A percentile compares a stretch with the other conserved stretches of the same genome.
Evolutionary conservation across 2,113 vertebrate genomes (phyloP).

Genomic region (Cyanoderma ruficeps): DNA sequence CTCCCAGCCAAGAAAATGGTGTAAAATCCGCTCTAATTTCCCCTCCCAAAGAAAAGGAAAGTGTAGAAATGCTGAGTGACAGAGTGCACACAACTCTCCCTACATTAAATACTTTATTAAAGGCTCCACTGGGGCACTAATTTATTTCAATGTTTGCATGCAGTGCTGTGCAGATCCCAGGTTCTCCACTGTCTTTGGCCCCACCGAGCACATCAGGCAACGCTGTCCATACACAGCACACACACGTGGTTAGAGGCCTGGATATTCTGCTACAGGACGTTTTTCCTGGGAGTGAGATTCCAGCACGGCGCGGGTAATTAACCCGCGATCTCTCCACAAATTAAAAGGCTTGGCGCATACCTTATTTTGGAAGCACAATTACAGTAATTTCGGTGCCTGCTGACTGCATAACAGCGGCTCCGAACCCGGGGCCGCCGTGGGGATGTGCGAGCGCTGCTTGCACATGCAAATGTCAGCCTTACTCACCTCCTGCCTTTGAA

Average conservation of each 20-base stretch:
- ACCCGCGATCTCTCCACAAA: conserved; percentile 20
- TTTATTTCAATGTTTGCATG: neutral
- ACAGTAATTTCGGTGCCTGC: conserved; percentile 34
- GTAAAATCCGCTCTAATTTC: neutral
- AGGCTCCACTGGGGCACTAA: neutral
- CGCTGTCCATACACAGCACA: neutral
- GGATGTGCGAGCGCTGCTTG: neutral
- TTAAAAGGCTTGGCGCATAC: conserved; percentile 15
- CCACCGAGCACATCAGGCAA: neutral
- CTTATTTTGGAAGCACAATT: conserved; percentile 34
- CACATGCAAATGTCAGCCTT: conserved; percentile 36
- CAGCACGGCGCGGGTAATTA: conserved; percentile 19
- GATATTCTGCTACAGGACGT: neutral
- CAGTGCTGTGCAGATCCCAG: neutral
- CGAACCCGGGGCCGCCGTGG: neutral
- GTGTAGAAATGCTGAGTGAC: neutral
- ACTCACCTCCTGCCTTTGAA: conserved; percentile 44
- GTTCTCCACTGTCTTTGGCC: neutral
- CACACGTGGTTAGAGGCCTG: neutral
- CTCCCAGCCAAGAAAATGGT: neutral
- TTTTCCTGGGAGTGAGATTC: neutral
- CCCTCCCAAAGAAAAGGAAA: neutral
- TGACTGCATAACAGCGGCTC: neutral
- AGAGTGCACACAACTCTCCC: neutral
- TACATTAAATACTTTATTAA: neutral